Evolutionary conservation across 2,888 invertebrate species (phyloP).

Genomic region (Idaea biselata): DNA sequence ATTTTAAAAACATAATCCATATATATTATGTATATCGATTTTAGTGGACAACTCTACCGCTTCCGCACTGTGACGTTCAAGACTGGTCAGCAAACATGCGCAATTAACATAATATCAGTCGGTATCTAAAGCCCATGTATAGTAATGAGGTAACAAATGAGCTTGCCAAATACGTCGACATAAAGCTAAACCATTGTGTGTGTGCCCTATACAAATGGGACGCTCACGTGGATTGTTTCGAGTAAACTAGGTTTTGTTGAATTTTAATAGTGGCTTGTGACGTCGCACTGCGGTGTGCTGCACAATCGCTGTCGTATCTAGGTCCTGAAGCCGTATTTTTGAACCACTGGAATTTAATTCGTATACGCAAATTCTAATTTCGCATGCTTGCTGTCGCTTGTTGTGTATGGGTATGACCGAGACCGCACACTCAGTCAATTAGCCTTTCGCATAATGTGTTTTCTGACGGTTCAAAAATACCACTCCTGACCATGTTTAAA

Average conservation of each 20-base stretch:
- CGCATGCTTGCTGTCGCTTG: too few relatives aligned
- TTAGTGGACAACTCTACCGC: too few relatives aligned
- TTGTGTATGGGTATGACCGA: too few relatives aligned
- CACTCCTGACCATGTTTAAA: too few relatives aligned
- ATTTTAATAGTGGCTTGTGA: slow-evolving; percentile 60
- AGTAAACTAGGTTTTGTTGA: slow-evolving; percentile 57
- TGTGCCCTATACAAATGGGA: slow-evolving; percentile 48
- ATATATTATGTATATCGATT: too few relatives aligned
- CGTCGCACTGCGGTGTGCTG: slow-evolving; percentile 61
- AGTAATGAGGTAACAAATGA: slow-evolving; percentile 17
- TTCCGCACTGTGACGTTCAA: too few relatives aligned
- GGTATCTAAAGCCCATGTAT: slow-evolving; percentile 12
- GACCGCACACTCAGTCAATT: too few relatives aligned
- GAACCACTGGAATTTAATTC: too few relatives aligned
- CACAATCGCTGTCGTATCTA: slow-evolving; percentile 33
- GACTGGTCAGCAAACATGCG: slow-evolving; percentile 19
- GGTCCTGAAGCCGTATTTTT: slow-evolving; percentile 17
- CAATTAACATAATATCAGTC: slow-evolving; percentile 27
- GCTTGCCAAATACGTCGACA: slow-evolving; percentile 43
- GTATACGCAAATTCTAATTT: too few relatives aligned
- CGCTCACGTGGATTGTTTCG: slow-evolving; percentile 51
- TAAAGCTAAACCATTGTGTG: slow-evolving; percentile 32
- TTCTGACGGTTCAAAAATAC: too few relatives aligned
- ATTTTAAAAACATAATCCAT: too few relatives aligned
- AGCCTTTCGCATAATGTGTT: too few relatives aligned